Percentiles rank a stretch among this genome's conserved stretches.
Conservation (phyloP, 2,797 vertebrate species). For the Garrulus glandarius region DNA sequence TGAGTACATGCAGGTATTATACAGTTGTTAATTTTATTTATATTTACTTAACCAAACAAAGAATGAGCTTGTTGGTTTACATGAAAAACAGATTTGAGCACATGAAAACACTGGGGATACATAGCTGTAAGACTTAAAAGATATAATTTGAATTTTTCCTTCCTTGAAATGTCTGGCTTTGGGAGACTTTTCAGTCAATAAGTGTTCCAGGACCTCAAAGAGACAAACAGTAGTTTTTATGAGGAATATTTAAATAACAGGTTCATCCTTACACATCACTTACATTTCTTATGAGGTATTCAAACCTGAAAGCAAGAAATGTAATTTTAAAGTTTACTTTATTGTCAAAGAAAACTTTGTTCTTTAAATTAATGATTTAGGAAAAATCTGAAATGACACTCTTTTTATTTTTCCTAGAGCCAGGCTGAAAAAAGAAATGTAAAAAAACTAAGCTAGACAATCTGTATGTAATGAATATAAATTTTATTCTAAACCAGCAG, state of each 20-base stretch:
- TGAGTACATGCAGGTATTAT: background rate
- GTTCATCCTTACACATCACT: background rate
- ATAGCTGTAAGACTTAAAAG: background rate
- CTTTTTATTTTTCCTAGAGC: background rate
- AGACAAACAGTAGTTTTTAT: background rate
- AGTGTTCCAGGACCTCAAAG: background rate
- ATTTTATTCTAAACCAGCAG: background rate
- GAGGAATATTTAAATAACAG: background rate
- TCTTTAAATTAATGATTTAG: background rate
- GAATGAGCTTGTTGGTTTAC: background rate
- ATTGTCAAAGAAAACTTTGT: background rate
- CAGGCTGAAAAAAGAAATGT: background rate
- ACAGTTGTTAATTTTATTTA: conserved; percentile 11
- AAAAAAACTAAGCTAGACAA: background rate
- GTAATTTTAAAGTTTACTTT: background rate
- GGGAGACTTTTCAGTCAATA: background rate
- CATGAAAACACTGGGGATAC: background rate
- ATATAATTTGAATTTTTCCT: background rate
- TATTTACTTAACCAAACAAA: background rate
- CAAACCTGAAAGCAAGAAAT: background rate
- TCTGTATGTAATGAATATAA: background rate
- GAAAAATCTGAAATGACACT: background rate
- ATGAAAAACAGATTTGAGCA: background rate
- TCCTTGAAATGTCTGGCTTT: background rate
- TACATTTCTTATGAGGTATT: background rate